Percentiles rank a stretch among this genome's conserved stretches.
Evolutionary conservation across 2,113 vertebrate genomes (phyloP).

Genomic region (Anoplopoma fimbria): DNA sequence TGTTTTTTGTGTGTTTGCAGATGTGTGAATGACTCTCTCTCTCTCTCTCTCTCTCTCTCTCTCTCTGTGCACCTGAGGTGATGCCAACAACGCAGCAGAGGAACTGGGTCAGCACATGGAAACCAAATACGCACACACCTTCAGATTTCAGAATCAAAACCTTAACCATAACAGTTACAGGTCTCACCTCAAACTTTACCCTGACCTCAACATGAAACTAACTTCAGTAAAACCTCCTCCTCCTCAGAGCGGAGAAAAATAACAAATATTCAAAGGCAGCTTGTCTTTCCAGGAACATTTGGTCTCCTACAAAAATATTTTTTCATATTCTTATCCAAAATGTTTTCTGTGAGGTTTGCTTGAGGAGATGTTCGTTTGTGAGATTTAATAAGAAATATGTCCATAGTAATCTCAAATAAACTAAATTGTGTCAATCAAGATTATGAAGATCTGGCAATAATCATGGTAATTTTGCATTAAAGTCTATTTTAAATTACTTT

Average conservation of each 20-base stretch:
- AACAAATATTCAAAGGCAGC: no score
- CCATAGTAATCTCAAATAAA: not conserved
- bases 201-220: not conserved
- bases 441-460: not conserved
- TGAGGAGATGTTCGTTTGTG: not conserved
- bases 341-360: not conserved
- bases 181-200: not conserved
- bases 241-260: not conserved
- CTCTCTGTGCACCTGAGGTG: constrained; percentile 26
- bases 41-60: constrained; percentile 32
- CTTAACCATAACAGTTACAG: not conserved
- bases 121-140: not conserved
- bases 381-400: no score
- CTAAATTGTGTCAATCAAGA: not conserved
- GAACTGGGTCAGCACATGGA: constrained; percentile 47
- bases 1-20: constrained; percentile 33
- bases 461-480: not conserved
- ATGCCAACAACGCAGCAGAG: constrained; percentile 46
- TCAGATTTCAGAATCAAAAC: not conserved
- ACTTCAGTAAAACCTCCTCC: no score
- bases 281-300: not conserved
- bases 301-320: not conserved
- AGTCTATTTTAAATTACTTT: not conserved
- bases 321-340: not conserved
- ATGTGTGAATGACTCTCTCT: constrained; percentile 37